phyloP scores from a whole-genome alignment of 2,888 invertebrate genomes.

The Lymantria dispar region DNA sequence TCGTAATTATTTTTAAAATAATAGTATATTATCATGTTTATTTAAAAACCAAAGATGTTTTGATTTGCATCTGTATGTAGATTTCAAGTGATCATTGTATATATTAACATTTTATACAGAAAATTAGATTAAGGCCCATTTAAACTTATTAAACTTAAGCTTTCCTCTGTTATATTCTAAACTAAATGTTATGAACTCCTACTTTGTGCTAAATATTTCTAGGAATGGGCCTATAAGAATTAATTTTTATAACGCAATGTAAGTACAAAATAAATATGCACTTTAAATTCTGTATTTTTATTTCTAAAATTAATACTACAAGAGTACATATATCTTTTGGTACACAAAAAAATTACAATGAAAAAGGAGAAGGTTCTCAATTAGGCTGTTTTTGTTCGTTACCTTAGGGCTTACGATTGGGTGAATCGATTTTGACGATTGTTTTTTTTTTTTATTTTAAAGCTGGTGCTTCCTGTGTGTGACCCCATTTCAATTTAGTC shows the following conservation, averaged over 20 bases:
- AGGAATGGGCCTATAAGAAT: slow-evolving; percentile 6
- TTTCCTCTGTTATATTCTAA: too few species aligned
- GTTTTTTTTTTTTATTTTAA: too few species aligned
- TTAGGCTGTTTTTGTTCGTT: too few species aligned
- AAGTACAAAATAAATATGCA: slow-evolving; percentile 47
- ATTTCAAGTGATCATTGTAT: slow-evolving; percentile 19
- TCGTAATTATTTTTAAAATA: background rate
- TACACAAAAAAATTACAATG: too few species aligned
- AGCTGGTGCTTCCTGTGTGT: too few species aligned
- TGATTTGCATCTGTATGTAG: slow-evolving; percentile 3
- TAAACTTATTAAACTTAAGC: too few species aligned
- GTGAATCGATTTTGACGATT: too few species aligned
- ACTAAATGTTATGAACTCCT: too few species aligned
- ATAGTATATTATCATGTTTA: background rate
- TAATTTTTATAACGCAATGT: slow-evolving; percentile 37
- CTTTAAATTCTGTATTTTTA: slow-evolving; percentile 10
- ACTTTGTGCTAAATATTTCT: too few species aligned
- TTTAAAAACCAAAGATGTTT: slow-evolving; percentile 27
- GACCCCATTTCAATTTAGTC: too few species aligned
- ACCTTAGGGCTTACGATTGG: too few species aligned
- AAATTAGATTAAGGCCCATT: slow-evolving; percentile 1
- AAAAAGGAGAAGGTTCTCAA: too few species aligned
- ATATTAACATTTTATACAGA: slow-evolving; percentile 32
- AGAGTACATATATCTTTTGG: slow-evolving; percentile 20
- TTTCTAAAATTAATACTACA: slow-evolving; percentile 14